Conservation (phyloP, 2,797 vertebrate species). For the Cirrhinus molitorella region DNA sequence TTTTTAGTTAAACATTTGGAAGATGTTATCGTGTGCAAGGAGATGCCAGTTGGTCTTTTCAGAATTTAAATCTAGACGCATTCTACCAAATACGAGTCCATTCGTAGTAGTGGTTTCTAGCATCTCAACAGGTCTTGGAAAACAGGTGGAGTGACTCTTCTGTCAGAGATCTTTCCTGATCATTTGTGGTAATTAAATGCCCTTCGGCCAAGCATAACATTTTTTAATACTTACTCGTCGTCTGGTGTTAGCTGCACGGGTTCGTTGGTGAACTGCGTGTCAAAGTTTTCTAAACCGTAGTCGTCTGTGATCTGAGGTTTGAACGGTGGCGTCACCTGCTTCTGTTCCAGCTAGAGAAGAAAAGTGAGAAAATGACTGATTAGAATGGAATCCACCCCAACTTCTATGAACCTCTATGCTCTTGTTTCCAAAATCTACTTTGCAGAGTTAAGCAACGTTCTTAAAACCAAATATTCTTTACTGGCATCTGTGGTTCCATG, state of each 20-base stretch:
- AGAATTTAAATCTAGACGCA: conserved; percentile 1
- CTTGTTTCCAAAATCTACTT: background rate
- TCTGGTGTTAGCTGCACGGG: conserved; percentile 98
- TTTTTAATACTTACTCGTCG: conserved; percentile 86
- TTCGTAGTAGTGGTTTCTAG: background rate
- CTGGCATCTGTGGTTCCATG: background rate
- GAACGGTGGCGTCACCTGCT: conserved; percentile 91
- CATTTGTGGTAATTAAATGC: background rate
- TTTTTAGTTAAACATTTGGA: conserved; percentile 39
- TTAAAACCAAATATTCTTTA: background rate
- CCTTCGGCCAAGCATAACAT: background rate
- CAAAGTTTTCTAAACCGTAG: conserved; percentile 97
- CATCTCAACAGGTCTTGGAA: conserved; percentile 10
- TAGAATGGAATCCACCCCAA: conserved; percentile 16
- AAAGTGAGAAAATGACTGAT: conserved; percentile 36
- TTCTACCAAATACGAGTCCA: conserved; percentile 1
- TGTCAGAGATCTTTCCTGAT: conserved; percentile 5
- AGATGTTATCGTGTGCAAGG: background rate
- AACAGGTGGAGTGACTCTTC: conserved; percentile 17
- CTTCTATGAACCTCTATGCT: background rate
- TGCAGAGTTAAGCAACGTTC: background rate
- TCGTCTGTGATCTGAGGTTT: conserved; percentile 97
- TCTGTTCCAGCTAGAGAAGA: conserved; percentile 90
- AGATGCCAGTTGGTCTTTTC: conserved; percentile 33
- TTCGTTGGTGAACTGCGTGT: conserved; percentile 99